These are phyloP conservation scores for Formica selysi DNA, from an alignment of 1,140 invertebrate species.

Conservation along the genomic window DNA sequence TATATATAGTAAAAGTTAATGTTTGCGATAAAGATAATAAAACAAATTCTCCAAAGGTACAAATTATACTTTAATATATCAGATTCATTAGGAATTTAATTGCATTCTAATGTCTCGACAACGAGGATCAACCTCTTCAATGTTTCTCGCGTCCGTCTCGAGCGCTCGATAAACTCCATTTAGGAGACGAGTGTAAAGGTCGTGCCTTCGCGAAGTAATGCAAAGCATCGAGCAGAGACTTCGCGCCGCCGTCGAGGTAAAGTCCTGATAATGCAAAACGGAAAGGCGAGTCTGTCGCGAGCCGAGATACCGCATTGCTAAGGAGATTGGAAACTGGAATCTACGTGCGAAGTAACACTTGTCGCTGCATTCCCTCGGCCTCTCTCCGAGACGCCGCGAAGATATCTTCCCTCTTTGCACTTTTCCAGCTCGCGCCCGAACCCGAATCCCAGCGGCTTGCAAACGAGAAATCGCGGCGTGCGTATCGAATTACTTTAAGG, in stretches of 20 bases:
- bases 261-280: constrained; percentile 68
- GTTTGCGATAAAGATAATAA: background rate
- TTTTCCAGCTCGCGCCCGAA: background rate
- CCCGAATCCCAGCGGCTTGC: background rate
- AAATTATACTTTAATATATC: background rate
- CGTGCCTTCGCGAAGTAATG: constrained; percentile 54
- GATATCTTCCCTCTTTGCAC: background rate
- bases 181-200: constrained; percentile 40
- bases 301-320: constrained; percentile 64
- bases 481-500: constrained; percentile 56
- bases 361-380: constrained; percentile 18
- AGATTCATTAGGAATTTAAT: constrained; percentile 30
- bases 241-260: constrained; percentile 10
- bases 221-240: constrained; percentile 49
- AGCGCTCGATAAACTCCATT: constrained; percentile 73
- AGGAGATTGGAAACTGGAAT: constrained; percentile 73
- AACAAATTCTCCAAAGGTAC: background rate
- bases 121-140: constrained; percentile 21
- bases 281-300: constrained; percentile 48
- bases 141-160: constrained; percentile 23
- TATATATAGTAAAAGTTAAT: background rate
- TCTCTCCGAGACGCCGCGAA: background rate
- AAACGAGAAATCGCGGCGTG: constrained; percentile 42
- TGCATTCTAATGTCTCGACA: constrained; percentile 32
- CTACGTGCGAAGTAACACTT: constrained; percentile 74